Percentiles rank a stretch among this genome's conserved stretches.
These are phyloP conservation scores for Dinoponera quadriceps DNA, from an alignment of 1,140 invertebrate genomes.

Conservation along the genomic window DNA sequence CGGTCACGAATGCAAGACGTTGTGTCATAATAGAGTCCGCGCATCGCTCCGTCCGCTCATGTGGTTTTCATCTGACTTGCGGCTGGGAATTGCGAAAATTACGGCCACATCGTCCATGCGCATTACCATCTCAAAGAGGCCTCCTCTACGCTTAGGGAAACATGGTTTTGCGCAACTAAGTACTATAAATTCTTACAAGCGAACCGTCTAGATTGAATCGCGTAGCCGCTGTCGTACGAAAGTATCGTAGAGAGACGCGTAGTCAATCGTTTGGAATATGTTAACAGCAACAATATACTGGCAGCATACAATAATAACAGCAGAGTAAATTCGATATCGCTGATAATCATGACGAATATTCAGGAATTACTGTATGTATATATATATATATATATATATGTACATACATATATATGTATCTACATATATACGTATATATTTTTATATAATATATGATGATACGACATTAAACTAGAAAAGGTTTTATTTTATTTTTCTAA, in stretches of 20 bases:
- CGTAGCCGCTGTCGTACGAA: neutral
- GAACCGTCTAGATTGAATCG: neutral
- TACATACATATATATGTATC: no score
- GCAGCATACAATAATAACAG: neutral
- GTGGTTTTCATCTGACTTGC: neutral
- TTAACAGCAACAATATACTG: neutral
- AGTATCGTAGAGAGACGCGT: neutral
- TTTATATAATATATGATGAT: no score
- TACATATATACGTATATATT: no score
- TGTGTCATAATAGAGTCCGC: neutral
- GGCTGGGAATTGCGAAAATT: neutral
- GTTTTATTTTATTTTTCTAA: no score
- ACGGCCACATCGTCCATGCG: neutral
- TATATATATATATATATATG: no score
- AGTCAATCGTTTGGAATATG: neutral
- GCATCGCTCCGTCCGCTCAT: neutral
- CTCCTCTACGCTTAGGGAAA: neutral
- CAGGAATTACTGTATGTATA: no score
- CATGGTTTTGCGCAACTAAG: conserved; percentile 30
- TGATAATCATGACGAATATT: no score
- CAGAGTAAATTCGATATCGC: neutral
- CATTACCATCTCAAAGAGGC: conserved; percentile 18
- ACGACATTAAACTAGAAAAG: no score
- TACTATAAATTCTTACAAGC: conserved; percentile 20
- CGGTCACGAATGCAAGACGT: neutral